phyloP scores from a whole-genome alignment of 1,140 invertebrate genomes.

The Drosophila oshimai region DNA sequence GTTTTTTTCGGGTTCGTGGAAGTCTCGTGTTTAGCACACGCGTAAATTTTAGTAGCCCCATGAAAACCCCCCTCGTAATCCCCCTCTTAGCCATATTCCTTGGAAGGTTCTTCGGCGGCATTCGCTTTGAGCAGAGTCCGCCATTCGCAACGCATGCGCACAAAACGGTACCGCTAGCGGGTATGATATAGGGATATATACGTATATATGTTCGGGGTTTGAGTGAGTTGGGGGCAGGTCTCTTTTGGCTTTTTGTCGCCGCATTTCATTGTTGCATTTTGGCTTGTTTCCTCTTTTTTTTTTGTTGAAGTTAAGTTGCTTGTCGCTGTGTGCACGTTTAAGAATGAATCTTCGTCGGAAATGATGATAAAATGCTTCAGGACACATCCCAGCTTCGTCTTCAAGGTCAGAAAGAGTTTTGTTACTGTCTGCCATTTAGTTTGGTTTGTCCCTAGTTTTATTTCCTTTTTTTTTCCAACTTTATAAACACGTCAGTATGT shows the following conservation, averaged over 20 bases:
- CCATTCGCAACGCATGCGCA: constrained; percentile 82
- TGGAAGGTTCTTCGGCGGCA: constrained; percentile 54
- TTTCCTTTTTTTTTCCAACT: constrained; percentile 25
- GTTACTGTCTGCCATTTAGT: constrained; percentile 17
- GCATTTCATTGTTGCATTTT: constrained; percentile 75
- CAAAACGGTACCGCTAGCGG: constrained; percentile 82
- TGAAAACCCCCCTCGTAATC: constrained; percentile 3
- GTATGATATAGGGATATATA: constrained; percentile 45
- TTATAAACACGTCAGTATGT: constrained; percentile 72
- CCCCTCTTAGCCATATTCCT: not conserved
- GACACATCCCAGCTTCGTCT: constrained; percentile 40
- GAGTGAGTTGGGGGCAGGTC: not conserved
- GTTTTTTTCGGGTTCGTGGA: constrained; percentile 68
- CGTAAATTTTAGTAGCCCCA: constrained; percentile 79
- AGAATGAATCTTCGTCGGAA: constrained; percentile 73
- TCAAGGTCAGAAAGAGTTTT: constrained; percentile 69
- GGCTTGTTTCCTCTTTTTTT: constrained; percentile 1
- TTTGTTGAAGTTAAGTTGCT: constrained; percentile 5
- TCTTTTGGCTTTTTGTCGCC: constrained; percentile 65
- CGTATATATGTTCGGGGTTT: not conserved
- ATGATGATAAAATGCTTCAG: constrained; percentile 64
- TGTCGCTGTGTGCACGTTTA: constrained; percentile 51
- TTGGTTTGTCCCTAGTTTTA: not conserved
- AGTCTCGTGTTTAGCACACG: constrained; percentile 83
- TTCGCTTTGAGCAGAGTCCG: constrained; percentile 71